Evolutionary conservation across 1,140 invertebrate genomes (phyloP), one percentile per base, ranked within the genome.

Genomic region (Aleiodes sp.): DNA sequence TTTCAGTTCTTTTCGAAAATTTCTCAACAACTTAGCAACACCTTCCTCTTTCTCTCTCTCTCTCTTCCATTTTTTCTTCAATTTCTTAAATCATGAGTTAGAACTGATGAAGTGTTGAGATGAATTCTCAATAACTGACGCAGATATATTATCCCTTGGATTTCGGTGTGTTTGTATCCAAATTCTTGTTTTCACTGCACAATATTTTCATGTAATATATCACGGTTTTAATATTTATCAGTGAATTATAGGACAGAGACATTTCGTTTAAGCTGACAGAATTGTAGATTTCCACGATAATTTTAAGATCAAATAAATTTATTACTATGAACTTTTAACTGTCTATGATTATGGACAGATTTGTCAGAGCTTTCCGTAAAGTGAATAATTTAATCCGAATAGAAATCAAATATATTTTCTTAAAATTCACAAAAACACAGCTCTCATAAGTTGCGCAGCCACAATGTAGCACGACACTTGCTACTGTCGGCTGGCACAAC

Each of bases 401-500:
- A n/a, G n/a, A n/a, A n/a, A n/a, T n/a, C n/a, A n/a, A n/a, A n/a
- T n/a, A n/a, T n/a, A n/a, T n/a, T n/a, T n/a, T n/a, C n/a, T n/a
- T n/a, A 52, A 52, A 52, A 9, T 21, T 9, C 19, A 21, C 19
- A 52, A 2, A 52, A 43, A 43, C 39, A 43, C 21, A 4, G 46
- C 1, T n/a, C n/a, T 52, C 46, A 52, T 52, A 19, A 21, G 21
- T 21, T 52, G 46, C 46, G 21, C 46, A 52, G 21, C 46, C 46
- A 52, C 21, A 21, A 19, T 24, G 16, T 52, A 81, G 77, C 82
- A 83, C 82, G 82, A 81, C 82, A 75, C 73, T 80, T 75, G 76
- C 80, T 84, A 84, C 83, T 84, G 80, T 80, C 81, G 80, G 81
- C 81, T 84, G 80, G 73, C 79, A 80, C 82, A 83, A 84, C 83